Base-by-base conservation (phyloP, 2,797 vertebrate species). In the Phoeniculus purpureus region DNA sequence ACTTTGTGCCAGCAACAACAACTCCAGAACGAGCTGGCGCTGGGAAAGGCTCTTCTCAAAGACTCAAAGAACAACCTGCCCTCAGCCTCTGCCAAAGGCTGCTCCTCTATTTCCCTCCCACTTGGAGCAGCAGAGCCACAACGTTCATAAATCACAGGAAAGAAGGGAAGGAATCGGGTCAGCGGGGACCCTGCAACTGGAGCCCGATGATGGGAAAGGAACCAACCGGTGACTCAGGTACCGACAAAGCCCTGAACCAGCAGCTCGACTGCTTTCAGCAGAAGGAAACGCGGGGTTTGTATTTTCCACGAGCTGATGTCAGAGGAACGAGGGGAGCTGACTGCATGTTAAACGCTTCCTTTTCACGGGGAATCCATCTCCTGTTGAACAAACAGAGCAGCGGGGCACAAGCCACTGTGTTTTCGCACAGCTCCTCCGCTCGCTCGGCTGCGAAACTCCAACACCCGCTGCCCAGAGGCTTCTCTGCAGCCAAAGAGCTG, bases 31-130 rank as follows among this genome's bases (percentile, higher is more conserved):
- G 81, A 77, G 5, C n/a, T 20, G 68, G 77, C 59, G 75, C 82
- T 79, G 85, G 77, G 59, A 59, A 80, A 83, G 87, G 58, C 78
- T 31, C 34, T 32, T 73, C 75, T 67, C 66, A 56, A 25, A 65
- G 45, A 31, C 65, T 65, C 34, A 64, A 37, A 62, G 31, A 68
- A 50, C 68, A 91, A 76, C 48, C 68, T 21, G 1, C 73, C 60
- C 64, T 2, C 71, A 78, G 27, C 45, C 20, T 5, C 40, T 11
- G 1, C 31, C 56, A 19, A 70, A 70, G 50, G 20, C 78, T 87
- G 79, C 90, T 80, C 7, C 0, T 5, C 4, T 14, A 45, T 20
- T 37, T 52, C 21, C 0, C 3, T 20, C 0, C 3, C 37, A 4
- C 22, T 71, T 32, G 18, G 40, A 61, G 48, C 74, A 50, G 29